Evolutionary conservation across 1,140 invertebrate species (phyloP), one percentile per base, ranked within the genome.

Genomic region (Ceratosolen solmsi): DNA sequence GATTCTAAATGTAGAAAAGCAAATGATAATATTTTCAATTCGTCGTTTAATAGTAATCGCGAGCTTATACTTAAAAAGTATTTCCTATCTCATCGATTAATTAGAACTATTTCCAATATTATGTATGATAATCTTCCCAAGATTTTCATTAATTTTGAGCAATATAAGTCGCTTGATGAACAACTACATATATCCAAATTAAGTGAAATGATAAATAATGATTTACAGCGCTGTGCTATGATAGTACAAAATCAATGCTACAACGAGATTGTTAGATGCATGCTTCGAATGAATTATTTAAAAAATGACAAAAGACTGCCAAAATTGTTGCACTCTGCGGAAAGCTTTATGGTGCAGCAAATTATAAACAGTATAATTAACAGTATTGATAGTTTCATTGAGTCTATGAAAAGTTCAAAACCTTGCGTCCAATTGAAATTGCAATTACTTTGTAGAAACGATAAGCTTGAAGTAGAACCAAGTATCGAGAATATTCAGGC

Each of bases 351-450:
- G 36, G 76, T 84, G 1, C 90, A 91, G 63, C 87, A 90, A 83
- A 89, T 92, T 80, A 58, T 91, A 38, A 87, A 89, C 54, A 75
- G 86, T 22, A 91, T 91, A 86, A 89, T 88, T 38, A 82, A 85
- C 30, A 92, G 89, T 20, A 89, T 92, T 38, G 82, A 89, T 80
- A 81, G 89, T 70, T 70, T 92, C 9, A 85, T 91, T 78, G 84
- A 86, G 13, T 83, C 86, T 2, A 81, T 92, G 73, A 82, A 84
- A 68, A 46, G 88, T 76, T 60, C 82, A 7, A 25, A 82, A 46
- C 84, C 77, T 27, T 88, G 88, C 80, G 89, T 90, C 1, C 86
- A 86, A 54, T 79, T 92, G 13, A 87, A 88, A 73, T 80, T 92
- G 20, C 79, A 89, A 54, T 82, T 92, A 5, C 58, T 88, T n/a